Evolutionary conservation across 2,888 invertebrate species (phyloP).

Genomic region (Pachymerium ferrugineum): DNA sequence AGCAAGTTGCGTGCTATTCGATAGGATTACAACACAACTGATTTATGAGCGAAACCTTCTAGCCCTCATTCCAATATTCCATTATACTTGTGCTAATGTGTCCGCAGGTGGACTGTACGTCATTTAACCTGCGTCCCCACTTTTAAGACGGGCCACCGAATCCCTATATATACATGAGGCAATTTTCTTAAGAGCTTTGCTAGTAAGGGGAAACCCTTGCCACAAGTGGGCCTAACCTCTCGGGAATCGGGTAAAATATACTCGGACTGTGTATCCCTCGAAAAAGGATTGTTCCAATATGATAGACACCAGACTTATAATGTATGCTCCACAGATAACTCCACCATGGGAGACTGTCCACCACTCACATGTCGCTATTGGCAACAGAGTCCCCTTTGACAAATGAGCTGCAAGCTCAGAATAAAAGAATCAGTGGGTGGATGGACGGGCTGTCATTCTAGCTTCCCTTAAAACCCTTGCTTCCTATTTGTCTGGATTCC

Average conservation of each 20-base stretch:
- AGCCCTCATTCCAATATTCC: slow-evolving; percentile 15
- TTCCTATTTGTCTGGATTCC: slow-evolving; percentile 29
- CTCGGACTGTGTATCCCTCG: neutral
- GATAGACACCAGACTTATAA: slow-evolving; percentile 6
- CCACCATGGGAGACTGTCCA: neutral
- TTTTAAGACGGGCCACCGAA: slow-evolving; percentile 24
- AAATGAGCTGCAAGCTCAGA: slow-evolving; percentile 30
- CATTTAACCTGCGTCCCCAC: slow-evolving; percentile 17
- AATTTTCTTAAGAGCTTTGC: slow-evolving; percentile 24
- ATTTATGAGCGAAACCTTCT: slow-evolving; percentile 22
- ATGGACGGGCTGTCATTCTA: slow-evolving; percentile 21
- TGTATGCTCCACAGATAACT: neutral
- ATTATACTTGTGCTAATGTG: slow-evolving; percentile 22
- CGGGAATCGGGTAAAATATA: slow-evolving; percentile 7
- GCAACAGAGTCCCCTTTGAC: slow-evolving; percentile 28
- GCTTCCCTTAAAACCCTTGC: neutral
- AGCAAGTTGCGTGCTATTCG: neutral
- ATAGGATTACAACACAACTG: slow-evolving; percentile 17
- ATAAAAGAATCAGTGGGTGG: slow-evolving; percentile 30
- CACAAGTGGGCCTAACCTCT: slow-evolving; percentile 9
- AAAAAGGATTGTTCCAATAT: neutral
- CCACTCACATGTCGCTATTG: slow-evolving; percentile 27
- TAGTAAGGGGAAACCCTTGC: slow-evolving; percentile 2
- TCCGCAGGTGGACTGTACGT: slow-evolving; percentile 25
- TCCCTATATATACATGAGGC: slow-evolving; percentile 25